Base-by-base conservation (phyloP, 1,140 invertebrate genomes). In the Rhopalosiphum padi region DNA sequence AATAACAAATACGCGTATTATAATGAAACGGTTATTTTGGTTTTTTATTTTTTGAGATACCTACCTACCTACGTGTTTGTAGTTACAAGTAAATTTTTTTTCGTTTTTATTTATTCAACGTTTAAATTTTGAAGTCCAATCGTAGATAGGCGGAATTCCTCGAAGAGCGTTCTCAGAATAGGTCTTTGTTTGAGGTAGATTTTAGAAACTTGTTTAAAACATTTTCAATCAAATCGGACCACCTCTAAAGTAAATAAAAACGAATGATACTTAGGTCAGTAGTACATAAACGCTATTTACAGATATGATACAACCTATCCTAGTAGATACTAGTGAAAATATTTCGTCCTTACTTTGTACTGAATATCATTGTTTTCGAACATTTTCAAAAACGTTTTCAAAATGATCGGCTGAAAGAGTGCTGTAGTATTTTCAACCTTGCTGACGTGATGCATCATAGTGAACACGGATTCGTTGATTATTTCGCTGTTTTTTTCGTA, bases 141-240 rank as follows among this genome's bases (percentile, higher is more conserved):
- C 15, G 60, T n/a, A 6, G 30, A n/a, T 68, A 48, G 37, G n/a
- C n/a, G n/a, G 30, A n/a, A 77, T 18, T 77, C 60, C 60, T n/a
- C 4, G n/a, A 77, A 77, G 60, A 77, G 60, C 15, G 87, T 88
- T 88, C 35, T 51, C 11, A 25, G n/a, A 22, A 48, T n/a, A 53
- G 1, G 0, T 23, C 22, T 37, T 22, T 48, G 43, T 46, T 2
- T 92, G 91, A 21, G 68, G 21, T 53, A 83, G 25, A 83, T 51
- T 51, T 92, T 51, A 53, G 22, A 51, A 92, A 85, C 46, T 92
- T 92, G 46, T 85, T 77, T 35, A 93, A 43, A 6, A 85, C 91
- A n/a, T 93, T 55, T 86, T 93, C 35, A 37, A 93, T 85, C 48
- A 93, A 83, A 55, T 60, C 82, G 25, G 77, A 86, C 91, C 91